Base-by-base conservation (phyloP, 2,113 vertebrate genomes). In the Mungos mungo region DNA sequence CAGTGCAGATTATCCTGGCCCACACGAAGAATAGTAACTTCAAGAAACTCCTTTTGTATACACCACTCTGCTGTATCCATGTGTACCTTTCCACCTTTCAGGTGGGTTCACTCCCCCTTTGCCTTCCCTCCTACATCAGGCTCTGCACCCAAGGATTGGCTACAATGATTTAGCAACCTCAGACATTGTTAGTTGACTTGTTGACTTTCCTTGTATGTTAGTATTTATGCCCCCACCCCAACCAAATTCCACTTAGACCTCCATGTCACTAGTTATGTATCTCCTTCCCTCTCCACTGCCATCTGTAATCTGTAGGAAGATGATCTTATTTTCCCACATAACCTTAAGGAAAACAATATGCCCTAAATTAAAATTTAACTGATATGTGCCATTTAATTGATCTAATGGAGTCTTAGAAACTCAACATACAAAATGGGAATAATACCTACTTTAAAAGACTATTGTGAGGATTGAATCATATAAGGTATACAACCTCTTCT, bases 51-150 rank as follows among this genome's bases (percentile, higher is more conserved):
- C 12, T 21, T 65, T n/a, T 79, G 18, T 18, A 3, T 38, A 5
- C 6, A 41, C 45, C 3, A 54, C 12, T 8, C 21, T 35, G 8
- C 16, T 29, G 12, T 35, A 25, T 33, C 11, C 29, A 2, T 69
- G 57, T n/a, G 5, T 50, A 6, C 69, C 21, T 31, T 33, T 4
- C 45, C 38, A 35, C 4, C 84, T 41, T 18, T 63, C 35, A 4
- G n/a, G 47, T 21, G 21, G 0, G 27, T 11, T 54, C 3, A 4
- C 0, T 3, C 2, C 11, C 15, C 3, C 1, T 0, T 52, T 2
- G 3, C 6, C 21, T 45, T 33, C 13, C 57, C 4, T 38, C 60
- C 21, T 29, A 35, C 33, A 14, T 3, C 21, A 35, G 4, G 2
- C 15, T 15, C 54, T 33, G 2, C 15, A 47, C 12, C 63, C 29